Base-by-base conservation (phyloP, 2,888 invertebrate species). In the Temnothorax rugatulus region DNA sequence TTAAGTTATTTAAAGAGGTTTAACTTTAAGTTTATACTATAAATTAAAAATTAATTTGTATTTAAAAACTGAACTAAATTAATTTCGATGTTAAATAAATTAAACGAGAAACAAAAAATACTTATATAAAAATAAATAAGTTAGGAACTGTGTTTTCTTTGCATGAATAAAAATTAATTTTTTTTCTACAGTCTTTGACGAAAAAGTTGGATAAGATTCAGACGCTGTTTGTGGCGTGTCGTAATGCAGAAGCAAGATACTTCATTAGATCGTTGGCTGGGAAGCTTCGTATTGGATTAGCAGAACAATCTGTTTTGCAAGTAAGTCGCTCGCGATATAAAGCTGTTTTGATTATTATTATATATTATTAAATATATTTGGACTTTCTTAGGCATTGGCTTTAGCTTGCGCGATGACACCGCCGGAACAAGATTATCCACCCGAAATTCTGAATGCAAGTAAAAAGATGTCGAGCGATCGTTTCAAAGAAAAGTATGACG, bases 251-350 rank as follows among this genome's bases (percentile, higher is more conserved):
- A 95, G 98, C 99, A 0, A 96, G 98, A 76, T 99, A 97, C 94
- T 96, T 99, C 21, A 98, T 99, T 76, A 96, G 99, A 89, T 99
- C 98, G 0, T 95, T 99, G 29, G 97, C 98, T 85, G 99, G 99
- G 44, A 99, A 99, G 95, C 95, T 99, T 82, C 96, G 99, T 68
- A 99, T 99, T 91, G 99, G 99, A 0, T 96, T 99, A 83, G 99
- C 99, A 0, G 99, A 99, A 93, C 99, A 99, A 95, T 99, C 99
- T 0, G 97, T 99, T 52, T 95, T 99, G 68, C 96, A 95, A 93
- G 95, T 95, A 91, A 84, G 86, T 83, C 3, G 3, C 5, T 54
- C 15, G 13, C 1, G 25, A 50, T 50, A 38, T 29, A 0, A 18
- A 2, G 11, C 18, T 52, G 4, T 15, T 34, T 63, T 2, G 54